Evolutionary conservation across 1,140 invertebrate genomes (phyloP).

Genomic region (Zaprionus camerounensis): DNA sequence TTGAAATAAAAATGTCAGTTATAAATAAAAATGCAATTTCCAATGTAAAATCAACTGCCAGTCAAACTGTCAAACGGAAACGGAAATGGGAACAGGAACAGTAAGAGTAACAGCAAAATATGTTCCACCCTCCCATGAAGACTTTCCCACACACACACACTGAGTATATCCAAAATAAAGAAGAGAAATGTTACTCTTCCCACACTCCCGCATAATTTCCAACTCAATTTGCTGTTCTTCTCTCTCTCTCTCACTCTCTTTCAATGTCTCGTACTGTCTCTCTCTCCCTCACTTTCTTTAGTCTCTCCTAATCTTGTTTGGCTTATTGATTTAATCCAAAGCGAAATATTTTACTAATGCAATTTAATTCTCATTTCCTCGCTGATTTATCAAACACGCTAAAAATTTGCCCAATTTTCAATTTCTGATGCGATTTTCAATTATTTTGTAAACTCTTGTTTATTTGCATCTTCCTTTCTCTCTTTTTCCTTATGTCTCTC

Average conservation of each 20-base stretch:
- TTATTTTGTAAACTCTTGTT: background rate
- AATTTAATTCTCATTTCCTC: conserved; percentile 12
- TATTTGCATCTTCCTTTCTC: too few species aligned
- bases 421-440: background rate
- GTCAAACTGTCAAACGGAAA: conserved; percentile 45
- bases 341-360: conserved; percentile 15
- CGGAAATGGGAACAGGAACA: background rate
- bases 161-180: background rate
- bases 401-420: conserved; percentile 12
- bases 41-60: conserved; percentile 50
- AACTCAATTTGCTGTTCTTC: conserved; percentile 12
- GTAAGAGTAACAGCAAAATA: too few species aligned
- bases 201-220: background rate
- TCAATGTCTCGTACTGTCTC: too few species aligned
- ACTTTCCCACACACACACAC: background rate
- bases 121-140: too few species aligned
- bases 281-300: background rate
- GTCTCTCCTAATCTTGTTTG: conserved; percentile 1
- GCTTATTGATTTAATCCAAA: conserved; percentile 9
- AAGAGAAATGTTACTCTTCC: background rate
- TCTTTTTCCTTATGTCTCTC: too few species aligned
- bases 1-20: conserved; percentile 53
- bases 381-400: conserved; percentile 1
- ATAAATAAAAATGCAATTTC: conserved; percentile 55
- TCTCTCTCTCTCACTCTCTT: background rate